phyloP scores from a whole-genome alignment of 2,113 vertebrate genomes.

The Trichechus manatus region DNA sequence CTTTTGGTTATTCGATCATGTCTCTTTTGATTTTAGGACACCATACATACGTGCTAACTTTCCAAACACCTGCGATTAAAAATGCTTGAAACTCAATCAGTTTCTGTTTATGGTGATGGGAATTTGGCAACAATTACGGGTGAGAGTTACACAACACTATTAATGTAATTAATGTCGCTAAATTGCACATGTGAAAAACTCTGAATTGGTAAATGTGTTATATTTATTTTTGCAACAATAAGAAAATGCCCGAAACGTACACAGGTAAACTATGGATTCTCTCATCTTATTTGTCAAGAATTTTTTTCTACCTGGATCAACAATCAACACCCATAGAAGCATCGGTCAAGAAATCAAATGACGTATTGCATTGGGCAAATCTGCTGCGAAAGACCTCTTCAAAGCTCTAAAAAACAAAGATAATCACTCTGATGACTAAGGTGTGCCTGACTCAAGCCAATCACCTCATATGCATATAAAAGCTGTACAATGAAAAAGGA shows the following conservation, averaged over 20 bases:
- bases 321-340: neutral
- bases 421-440: no score
- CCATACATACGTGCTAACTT: neutral
- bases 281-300: neutral
- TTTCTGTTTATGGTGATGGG: neutral
- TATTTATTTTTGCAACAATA: neutral
- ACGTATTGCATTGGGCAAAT: neutral
- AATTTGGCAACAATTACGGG: neutral
- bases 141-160: neutral
- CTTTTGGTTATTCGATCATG: neutral
- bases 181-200: neutral
- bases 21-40: neutral
- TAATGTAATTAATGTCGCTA: neutral
- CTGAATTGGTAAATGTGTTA: neutral
- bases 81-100: neutral
- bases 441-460: no score
- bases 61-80: neutral
- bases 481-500: no score
- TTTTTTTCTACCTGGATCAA: neutral
- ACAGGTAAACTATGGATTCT: neutral
- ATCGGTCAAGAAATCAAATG: neutral
- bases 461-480: no score
- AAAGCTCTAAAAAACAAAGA: no score
- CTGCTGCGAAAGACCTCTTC: neutral
- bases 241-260: neutral